phyloP scores from a whole-genome alignment of 2,888 invertebrate genomes.

The Caenorhabditis sp. region DNA sequence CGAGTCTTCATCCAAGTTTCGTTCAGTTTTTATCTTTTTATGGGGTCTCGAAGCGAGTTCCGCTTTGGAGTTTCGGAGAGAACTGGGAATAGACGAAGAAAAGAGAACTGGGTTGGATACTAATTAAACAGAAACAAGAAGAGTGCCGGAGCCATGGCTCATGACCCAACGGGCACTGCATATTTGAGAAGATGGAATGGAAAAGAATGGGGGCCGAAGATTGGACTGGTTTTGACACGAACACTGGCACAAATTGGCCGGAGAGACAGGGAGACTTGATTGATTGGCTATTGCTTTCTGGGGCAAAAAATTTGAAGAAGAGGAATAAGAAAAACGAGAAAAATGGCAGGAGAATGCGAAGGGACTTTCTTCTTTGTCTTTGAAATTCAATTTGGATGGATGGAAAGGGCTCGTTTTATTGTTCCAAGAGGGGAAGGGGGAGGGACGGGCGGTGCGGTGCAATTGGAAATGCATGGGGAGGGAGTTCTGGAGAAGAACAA shows the following conservation, averaged over 20 bases:
- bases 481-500: no score
- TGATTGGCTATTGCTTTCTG: slow-evolving; percentile 31
- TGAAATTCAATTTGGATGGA: slow-evolving; percentile 34
- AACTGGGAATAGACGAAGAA: neutral
- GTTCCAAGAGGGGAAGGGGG: neutral
- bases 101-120: neutral
- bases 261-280: slow-evolving; percentile 41
- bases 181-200: slow-evolving; percentile 18
- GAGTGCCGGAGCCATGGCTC: no score
- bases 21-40: slow-evolving; percentile 28
- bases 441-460: no score
- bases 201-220: slow-evolving; percentile 22
- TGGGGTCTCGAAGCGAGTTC: neutral
- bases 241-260: no score
- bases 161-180: slow-evolving; percentile 13
- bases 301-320: neutral
- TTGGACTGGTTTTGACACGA: slow-evolving; percentile 54
- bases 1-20: neutral
- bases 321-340: slow-evolving; percentile 13
- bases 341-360: slow-evolving; percentile 3
- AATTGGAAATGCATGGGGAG: no score
- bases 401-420: neutral
- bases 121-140: slow-evolving; percentile 10
- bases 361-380: slow-evolving; percentile 50
- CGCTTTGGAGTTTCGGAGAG: neutral